Conservation (phyloP, 2,888 invertebrate genomes). For the Protodeltote pygarga region DNA sequence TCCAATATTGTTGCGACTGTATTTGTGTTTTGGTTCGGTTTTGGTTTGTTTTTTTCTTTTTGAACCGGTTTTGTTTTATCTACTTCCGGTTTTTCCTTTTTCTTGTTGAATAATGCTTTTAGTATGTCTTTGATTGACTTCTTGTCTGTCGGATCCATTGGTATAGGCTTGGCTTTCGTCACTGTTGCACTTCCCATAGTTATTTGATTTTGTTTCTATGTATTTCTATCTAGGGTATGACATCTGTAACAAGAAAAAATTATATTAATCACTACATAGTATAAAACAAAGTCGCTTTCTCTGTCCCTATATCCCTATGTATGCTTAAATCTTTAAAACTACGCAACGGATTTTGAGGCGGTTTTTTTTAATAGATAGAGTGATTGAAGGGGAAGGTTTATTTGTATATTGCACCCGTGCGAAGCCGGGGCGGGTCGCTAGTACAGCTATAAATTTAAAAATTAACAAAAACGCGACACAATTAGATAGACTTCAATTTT, state of each 20-base stretch:
- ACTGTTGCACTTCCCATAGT: slow-evolving; percentile 71
- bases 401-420: too few species aligned
- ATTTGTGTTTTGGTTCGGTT: slow-evolving; percentile 16
- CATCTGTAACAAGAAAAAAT: slow-evolving; percentile 42
- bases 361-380: too few species aligned
- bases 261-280: background rate
- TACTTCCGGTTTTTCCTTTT: slow-evolving; percentile 54
- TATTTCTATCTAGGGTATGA: background rate
- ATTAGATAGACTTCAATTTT: too few species aligned
- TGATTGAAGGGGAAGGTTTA: too few species aligned
- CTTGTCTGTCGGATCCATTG: slow-evolving; percentile 67
- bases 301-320: too few species aligned
- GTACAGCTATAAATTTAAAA: too few species aligned
- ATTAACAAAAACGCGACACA: too few species aligned
- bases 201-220: too few species aligned
- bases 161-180: slow-evolving; percentile 52
- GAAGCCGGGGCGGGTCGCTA: too few species aligned
- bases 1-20: slow-evolving; percentile 55
- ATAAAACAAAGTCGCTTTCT: too few species aligned
- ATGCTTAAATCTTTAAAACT: too few species aligned
- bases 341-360: too few species aligned
- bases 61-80: slow-evolving; percentile 19
- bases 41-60: slow-evolving; percentile 17
- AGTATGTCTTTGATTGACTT: slow-evolving; percentile 62
- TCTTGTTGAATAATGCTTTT: slow-evolving; percentile 45